Conservation (phyloP, 2,797 vertebrate species). For the Alfaro cultratus region DNA sequence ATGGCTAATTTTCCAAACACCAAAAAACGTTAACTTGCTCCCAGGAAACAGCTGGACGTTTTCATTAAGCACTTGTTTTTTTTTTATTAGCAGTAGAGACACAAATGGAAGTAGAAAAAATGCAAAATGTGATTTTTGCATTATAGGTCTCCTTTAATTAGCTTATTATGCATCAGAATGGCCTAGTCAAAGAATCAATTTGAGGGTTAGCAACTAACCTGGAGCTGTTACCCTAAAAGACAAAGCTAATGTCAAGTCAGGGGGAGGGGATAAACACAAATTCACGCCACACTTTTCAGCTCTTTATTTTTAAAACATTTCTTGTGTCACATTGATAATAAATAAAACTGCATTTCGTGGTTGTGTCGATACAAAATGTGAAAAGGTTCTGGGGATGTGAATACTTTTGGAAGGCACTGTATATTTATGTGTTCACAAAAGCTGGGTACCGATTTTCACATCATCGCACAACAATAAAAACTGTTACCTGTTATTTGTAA, state of each 20-base stretch:
- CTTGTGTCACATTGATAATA: background rate
- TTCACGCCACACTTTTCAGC: constrained; percentile 1
- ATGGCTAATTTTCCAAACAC: too few species aligned
- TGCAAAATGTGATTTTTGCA: too few species aligned
- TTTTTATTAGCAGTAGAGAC: too few species aligned
- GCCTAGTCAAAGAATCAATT: background rate
- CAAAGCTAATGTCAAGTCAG: too few species aligned
- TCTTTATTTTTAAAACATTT: background rate
- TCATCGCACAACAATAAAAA: constrained; percentile 3
- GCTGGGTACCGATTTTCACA: background rate
- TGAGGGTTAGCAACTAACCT: background rate
- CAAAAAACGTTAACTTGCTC: background rate
- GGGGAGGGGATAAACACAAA: background rate
- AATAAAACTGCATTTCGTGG: background rate
- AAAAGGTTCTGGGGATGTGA: background rate
- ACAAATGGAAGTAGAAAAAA: too few species aligned
- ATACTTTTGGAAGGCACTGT: constrained; percentile 5
- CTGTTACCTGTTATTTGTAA: background rate
- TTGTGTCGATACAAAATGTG: background rate
- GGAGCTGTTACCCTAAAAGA: background rate
- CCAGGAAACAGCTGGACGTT: background rate
- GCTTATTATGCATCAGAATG: background rate
- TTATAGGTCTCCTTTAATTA: background rate
- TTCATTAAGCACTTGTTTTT: too few species aligned
- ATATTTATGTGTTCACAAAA: background rate